Evolutionary conservation across 2,888 invertebrate genomes (phyloP).

Genomic region (Drosophila lutescens): DNA sequence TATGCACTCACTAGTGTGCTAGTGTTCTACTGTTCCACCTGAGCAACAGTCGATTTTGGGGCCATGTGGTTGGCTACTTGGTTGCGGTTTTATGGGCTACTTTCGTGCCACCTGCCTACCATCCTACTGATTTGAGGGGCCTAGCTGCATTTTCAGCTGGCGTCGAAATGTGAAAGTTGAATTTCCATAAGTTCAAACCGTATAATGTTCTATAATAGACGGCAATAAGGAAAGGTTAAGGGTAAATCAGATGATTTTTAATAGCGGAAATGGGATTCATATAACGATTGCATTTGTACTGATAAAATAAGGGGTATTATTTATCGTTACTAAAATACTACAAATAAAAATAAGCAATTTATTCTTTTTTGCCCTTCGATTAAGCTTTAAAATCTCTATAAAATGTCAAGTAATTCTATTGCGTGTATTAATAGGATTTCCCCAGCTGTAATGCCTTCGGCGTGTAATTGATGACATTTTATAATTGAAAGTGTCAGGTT

Average conservation of each 20-base stretch:
- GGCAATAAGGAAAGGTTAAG: slow-evolving; percentile 8
- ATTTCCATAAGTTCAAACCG: slow-evolving; percentile 32
- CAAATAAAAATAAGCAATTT: too few species aligned
- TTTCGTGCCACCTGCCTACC: slow-evolving; percentile 41
- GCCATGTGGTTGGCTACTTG: slow-evolving; percentile 23
- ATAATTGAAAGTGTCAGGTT: background rate
- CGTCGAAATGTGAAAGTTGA: slow-evolving; percentile 62
- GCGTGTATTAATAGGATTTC: background rate
- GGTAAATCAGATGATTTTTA: slow-evolving; percentile 2
- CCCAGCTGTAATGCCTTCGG: too few species aligned
- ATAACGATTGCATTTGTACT: background rate
- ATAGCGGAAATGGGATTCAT: background rate
- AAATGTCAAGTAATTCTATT: background rate
- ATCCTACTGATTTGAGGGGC: slow-evolving; percentile 53
- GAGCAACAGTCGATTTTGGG: slow-evolving; percentile 44
- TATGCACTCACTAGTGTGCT: slow-evolving; percentile 21
- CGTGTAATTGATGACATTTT: slow-evolving; percentile 2
- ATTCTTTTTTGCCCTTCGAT: too few species aligned
- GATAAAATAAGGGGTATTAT: too few species aligned
- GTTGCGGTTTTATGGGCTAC: slow-evolving; percentile 15
- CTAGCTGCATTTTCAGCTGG: slow-evolving; percentile 12
- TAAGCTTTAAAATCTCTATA: background rate
- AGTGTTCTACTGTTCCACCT: background rate
- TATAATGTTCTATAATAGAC: slow-evolving; percentile 12
- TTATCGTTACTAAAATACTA: too few species aligned